These are phyloP conservation scores for Thalassarche chlororhynchos DNA, from an alignment of 2,113 vertebrate species.

Conservation along the genomic window DNA sequence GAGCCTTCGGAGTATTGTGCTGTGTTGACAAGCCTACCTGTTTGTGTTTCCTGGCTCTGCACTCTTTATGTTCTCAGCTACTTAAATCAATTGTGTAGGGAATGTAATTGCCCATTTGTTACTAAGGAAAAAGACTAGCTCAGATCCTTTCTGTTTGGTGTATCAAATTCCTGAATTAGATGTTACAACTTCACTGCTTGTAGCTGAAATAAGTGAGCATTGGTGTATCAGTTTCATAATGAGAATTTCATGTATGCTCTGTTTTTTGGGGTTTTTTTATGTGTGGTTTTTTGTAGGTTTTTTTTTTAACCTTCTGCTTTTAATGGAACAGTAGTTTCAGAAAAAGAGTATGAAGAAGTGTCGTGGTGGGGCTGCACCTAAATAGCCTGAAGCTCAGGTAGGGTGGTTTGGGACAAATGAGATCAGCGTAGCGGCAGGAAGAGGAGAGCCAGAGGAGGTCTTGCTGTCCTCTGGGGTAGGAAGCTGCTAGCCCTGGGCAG, in stretches of 20 bases:
- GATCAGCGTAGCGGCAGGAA: fast-evolving
- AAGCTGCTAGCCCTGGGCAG: neutral
- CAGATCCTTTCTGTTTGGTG: neutral
- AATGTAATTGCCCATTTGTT: neutral
- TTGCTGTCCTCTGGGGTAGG: neutral
- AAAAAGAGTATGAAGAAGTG: neutral
- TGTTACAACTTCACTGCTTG: neutral
- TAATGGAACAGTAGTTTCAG: neutral
- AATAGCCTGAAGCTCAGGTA: neutral
- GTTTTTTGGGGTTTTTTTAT: neutral
- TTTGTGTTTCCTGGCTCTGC: neutral
- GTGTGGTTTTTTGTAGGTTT: neutral
- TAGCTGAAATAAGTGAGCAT: neutral
- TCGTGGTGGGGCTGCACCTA: neutral
- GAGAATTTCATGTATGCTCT: neutral
- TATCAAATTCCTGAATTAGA: neutral
- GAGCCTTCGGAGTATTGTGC: neutral
- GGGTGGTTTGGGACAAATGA: neutral
- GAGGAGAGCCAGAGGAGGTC: neutral
- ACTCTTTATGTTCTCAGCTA: neutral
- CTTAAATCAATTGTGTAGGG: neutral
- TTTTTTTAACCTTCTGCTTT: neutral
- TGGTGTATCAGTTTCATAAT: neutral
- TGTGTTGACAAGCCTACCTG: neutral
- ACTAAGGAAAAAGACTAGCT: neutral